A percentile compares a stretch with the other conserved stretches of the same genome.
Conservation (phyloP, 2,113 vertebrate species). For the Fulica atra region DNA sequence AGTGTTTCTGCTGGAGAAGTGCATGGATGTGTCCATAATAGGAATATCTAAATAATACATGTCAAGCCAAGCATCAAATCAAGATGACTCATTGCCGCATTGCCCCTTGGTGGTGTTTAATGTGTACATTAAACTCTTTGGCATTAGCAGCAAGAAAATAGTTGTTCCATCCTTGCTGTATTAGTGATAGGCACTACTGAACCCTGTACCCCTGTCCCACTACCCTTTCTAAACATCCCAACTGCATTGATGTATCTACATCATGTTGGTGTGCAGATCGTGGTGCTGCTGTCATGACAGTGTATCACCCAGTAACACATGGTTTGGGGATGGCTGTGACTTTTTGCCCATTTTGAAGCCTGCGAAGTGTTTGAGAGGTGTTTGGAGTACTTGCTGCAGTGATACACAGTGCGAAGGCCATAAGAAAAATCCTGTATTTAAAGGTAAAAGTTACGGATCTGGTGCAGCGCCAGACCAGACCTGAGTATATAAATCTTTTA, state of each 20-base stretch:
- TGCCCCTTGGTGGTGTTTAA: background rate
- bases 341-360: background rate
- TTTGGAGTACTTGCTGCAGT: background rate
- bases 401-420: background rate
- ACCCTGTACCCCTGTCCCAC: fast-evolving
- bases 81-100: background rate
- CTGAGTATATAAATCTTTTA: background rate
- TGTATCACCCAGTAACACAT: background rate
- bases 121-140: background rate
- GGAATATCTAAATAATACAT: background rate
- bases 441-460: background rate
- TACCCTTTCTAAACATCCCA: background rate
- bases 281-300: background rate
- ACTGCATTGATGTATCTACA: fast-evolving
- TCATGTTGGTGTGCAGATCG: fast-evolving
- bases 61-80: background rate
- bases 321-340: background rate
- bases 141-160: background rate
- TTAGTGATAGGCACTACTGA: background rate
- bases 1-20: background rate
- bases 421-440: background rate
- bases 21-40: background rate
- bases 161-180: background rate
- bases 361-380: background rate
- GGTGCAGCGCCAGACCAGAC: background rate